Conservation (phyloP, 2,888 invertebrate species). For the Archips xylosteana region DNA sequence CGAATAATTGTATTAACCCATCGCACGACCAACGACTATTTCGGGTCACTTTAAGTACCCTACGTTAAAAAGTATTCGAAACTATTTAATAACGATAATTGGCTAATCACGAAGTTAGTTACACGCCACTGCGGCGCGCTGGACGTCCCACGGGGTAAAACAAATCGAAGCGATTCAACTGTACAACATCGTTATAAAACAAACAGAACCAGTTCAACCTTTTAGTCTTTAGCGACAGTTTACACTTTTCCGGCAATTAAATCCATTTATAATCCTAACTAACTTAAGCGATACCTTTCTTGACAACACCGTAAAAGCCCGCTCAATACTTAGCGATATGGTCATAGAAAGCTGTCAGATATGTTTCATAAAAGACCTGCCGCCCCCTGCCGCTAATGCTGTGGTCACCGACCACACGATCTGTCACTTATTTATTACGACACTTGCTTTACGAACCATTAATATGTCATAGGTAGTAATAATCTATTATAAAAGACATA, state of each 20-base stretch:
- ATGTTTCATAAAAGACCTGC: slow-evolving; percentile 12
- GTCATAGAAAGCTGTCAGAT: slow-evolving; percentile 28
- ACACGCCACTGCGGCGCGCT: no score
- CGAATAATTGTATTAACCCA: no score
- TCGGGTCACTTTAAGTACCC: no score
- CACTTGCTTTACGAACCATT: slow-evolving; percentile 15
- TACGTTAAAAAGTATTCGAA: no score
- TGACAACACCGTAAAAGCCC: slow-evolving; percentile 6
- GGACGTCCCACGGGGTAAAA: no score
- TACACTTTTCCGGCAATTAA: neutral
- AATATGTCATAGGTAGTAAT: slow-evolving; percentile 11
- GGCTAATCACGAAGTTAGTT: no score
- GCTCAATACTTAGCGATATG: slow-evolving; percentile 21
- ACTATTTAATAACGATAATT: no score
- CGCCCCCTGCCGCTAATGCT: neutral
- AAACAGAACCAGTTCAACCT: neutral
- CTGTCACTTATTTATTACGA: slow-evolving; percentile 21
- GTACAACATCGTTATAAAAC: neutral
- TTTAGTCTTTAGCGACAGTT: neutral
- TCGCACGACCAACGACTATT: no score
- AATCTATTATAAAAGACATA: slow-evolving; percentile 1
- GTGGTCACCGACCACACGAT: slow-evolving; percentile 7
- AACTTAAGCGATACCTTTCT: slow-evolving; percentile 1
- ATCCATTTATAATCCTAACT: neutral
- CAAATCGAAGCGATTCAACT: no score